These are phyloP conservation scores for Lepidonotus clava DNA, from an alignment of 2,888 invertebrate species.

Conservation along the genomic window DNA sequence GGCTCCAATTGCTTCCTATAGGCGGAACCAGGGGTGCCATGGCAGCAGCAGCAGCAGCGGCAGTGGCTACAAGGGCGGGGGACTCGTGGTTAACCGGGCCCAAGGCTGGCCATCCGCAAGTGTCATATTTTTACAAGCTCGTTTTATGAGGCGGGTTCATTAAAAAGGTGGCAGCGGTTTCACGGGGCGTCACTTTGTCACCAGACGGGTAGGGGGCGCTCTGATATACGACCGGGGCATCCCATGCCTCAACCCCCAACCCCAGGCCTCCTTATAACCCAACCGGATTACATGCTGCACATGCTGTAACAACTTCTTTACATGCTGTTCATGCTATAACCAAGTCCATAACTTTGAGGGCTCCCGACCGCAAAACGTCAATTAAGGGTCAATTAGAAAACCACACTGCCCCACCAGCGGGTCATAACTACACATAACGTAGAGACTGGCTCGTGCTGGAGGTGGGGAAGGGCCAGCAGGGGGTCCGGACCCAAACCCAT, in stretches of 20 bases:
- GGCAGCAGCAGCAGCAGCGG: too few species aligned
- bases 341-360: constrained; percentile 1
- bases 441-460: too few species aligned
- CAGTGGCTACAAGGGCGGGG: neutral
- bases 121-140: constrained; percentile 50
- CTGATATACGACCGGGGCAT: constrained; percentile 1
- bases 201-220: neutral
- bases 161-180: constrained; percentile 19
- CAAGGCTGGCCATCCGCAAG: neutral
- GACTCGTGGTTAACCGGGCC: neutral
- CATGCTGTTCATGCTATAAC: constrained; percentile 40
- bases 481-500: too few species aligned
- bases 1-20: neutral
- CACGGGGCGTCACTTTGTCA: constrained; percentile 47
- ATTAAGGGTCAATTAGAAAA: constrained; percentile 26
- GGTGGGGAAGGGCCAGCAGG: too few species aligned
- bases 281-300: constrained; percentile 12
- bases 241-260: neutral
- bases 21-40: neutral
- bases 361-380: neutral
- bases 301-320: neutral
- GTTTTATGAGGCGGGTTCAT: constrained; percentile 30
- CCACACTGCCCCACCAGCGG: neutral
- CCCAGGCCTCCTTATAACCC: neutral
- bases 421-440: neutral